Base-by-base conservation (phyloP, 2,888 invertebrate genomes). In the Mimumesa dahlbomi region DNA sequence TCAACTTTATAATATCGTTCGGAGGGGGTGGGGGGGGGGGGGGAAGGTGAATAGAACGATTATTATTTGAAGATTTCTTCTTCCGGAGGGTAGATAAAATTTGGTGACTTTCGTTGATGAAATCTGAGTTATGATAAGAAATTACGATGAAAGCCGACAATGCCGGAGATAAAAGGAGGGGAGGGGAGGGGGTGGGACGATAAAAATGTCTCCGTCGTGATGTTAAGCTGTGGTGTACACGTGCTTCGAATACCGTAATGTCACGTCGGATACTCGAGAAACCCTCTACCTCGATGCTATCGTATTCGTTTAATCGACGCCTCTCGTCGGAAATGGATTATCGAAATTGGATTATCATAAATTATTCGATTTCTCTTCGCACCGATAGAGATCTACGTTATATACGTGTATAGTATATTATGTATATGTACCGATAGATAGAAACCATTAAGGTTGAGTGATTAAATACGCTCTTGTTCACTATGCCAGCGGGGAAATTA, bases 101-200 rank as follows among this genome's bases (percentile, higher is more conserved):
- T n/a, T n/a, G n/a, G n/a, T n/a, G 3, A 25, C 31, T 21, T 48
- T 42, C 50, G 42, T 34, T 65, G 74, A 71, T 74, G 76, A 74
- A 76, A 72, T 63, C 64, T 69, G 70, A 74, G 73, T 76, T 73
- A 64, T 57, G 75, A 78, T 71, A 74, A 74, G 64, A 56, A 50
- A 70, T 74, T 68, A 68, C 70, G 42, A 42, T 14, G 42, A 54
- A 71, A 46, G 61, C 31, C 19, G 36, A 45, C 36, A 52, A 16
- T 19, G 54, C 29, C 38, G 50, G n/a, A n/a, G n/a, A n/a, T n/a
- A n/a, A n/a, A n/a, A n/a, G n/a, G n/a, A n/a, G n/a, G n/a, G n/a
- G n/a, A 38, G 61, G 25, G 31, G 61, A 58, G 48, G 56, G 45
- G 58, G 54, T 16, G 48, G 43, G 19, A n/a, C 62, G 72, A 79